Conservation (phyloP, 2,113 vertebrate genomes). For the Glaucomys volans region DNA sequence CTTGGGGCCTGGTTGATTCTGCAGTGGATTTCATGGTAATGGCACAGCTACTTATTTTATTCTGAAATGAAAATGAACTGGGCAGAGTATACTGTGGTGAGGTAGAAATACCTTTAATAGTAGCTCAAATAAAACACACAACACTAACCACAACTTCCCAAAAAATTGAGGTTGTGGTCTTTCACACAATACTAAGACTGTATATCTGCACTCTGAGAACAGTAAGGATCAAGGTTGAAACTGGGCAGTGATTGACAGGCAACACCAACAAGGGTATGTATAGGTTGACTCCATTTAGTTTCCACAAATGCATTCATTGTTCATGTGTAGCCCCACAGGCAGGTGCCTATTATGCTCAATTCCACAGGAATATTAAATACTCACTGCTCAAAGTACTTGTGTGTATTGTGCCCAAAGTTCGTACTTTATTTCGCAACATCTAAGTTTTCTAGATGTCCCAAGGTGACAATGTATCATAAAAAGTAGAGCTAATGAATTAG, state of each 20-base stretch:
- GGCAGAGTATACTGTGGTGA: neutral
- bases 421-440: no score
- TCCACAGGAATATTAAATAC: neutral
- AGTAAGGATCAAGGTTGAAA: neutral
- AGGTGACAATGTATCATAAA: no score
- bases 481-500: no score
- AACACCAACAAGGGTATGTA: neutral
- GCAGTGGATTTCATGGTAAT: neutral
- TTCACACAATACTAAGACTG: neutral
- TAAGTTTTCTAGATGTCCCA: no score
- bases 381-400: neutral
- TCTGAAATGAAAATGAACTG: neutral
- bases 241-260: no score
- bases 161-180: neutral
- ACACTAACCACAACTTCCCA: neutral
- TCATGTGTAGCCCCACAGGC: neutral
- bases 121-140: neutral
- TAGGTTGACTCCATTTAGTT: neutral
- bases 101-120: neutral
- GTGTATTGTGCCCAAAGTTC: no score
- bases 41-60: neutral
- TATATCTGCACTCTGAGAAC: neutral
- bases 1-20: neutral
- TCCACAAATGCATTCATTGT: neutral
- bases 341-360: neutral